These are phyloP conservation scores for Phymorhynchus buccinoides DNA, from an alignment of 1,140 invertebrate genomes.

Conservation along the genomic window DNA sequence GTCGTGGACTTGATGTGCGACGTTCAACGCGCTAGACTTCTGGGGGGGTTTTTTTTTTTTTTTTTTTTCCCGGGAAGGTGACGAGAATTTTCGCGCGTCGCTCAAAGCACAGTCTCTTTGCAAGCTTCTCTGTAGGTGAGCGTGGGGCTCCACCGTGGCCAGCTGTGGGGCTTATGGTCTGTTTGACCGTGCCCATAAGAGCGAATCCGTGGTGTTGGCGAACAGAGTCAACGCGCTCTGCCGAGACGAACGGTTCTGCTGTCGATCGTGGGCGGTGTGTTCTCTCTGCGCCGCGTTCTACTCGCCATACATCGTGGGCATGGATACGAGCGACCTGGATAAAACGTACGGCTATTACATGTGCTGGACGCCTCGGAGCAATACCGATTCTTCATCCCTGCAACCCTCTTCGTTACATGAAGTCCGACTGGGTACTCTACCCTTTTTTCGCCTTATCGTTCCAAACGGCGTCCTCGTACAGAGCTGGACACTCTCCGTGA, in stretches of 20 bases:
- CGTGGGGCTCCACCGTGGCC: neutral
- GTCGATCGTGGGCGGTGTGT: neutral
- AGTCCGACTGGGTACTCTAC: neutral
- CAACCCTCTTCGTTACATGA: neutral
- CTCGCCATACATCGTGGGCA: neutral
- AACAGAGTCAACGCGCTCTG: neutral
- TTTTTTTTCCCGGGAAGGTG: no score
- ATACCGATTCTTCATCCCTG: neutral
- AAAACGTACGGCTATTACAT: neutral
- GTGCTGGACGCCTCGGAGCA: neutral
- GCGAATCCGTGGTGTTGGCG: conserved; percentile 21
- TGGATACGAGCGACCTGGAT: neutral
- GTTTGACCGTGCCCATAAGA: neutral
- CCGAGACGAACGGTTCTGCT: neutral
- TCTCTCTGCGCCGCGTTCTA: neutral
- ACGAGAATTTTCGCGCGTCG: no score
- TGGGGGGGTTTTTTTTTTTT: no score
- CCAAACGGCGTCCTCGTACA: neutral
- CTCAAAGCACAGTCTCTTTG: neutral
- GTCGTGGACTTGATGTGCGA: neutral
- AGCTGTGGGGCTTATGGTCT: conserved; percentile 8
- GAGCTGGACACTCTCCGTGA: conserved; percentile 18
- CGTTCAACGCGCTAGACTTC: no score
- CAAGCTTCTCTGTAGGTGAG: neutral
- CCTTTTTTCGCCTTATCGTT: neutral